Conservation (phyloP, 2,888 invertebrate species). For the Panopea generosa region DNA sequence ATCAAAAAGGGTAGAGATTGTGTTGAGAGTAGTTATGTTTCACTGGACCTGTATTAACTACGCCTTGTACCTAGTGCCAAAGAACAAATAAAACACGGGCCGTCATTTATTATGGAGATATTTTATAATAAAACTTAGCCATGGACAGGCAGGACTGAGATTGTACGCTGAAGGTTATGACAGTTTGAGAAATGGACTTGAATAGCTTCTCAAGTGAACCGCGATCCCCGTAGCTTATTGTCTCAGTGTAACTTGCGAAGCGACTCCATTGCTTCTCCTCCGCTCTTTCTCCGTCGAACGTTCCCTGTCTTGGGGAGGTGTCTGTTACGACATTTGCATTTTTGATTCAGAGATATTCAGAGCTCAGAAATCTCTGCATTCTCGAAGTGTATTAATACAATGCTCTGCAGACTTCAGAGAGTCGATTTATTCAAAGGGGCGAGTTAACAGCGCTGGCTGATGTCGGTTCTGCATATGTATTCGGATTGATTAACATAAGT, state of each 20-base stretch:
- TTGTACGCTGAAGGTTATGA: conserved; percentile 44
- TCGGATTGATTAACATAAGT: conserved; percentile 50
- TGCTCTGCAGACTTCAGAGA: not conserved
- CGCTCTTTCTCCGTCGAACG: not conserved
- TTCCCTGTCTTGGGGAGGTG: conserved; percentile 23
- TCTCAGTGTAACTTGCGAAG: not conserved
- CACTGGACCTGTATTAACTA: conserved; percentile 1
- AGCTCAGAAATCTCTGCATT: not conserved
- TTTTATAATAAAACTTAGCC: conserved; percentile 43
- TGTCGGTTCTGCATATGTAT: conserved; percentile 23
- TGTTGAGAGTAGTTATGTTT: conserved; percentile 21
- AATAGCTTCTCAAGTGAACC: conserved; percentile 50
- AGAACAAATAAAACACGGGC: conserved; percentile 39
- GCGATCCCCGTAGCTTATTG: conserved; percentile 5
- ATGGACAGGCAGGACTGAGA: conserved; percentile 31
- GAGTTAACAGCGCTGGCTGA: conserved; percentile 1
- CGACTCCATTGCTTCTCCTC: conserved; percentile 13
- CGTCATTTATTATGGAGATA: conserved; percentile 50
- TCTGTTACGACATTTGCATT: conserved; percentile 57
- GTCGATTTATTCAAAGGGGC: conserved; percentile 24
- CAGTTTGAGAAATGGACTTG: conserved; percentile 60
- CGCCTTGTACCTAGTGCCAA: conserved; percentile 38
- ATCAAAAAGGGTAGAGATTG: conserved; percentile 18
- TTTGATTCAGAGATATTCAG: conserved; percentile 38
- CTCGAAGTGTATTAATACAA: too few species aligned